These are phyloP conservation scores for Lathamus discolor DNA, from an alignment of 2,113 vertebrate genomes.

Conservation along the genomic window DNA sequence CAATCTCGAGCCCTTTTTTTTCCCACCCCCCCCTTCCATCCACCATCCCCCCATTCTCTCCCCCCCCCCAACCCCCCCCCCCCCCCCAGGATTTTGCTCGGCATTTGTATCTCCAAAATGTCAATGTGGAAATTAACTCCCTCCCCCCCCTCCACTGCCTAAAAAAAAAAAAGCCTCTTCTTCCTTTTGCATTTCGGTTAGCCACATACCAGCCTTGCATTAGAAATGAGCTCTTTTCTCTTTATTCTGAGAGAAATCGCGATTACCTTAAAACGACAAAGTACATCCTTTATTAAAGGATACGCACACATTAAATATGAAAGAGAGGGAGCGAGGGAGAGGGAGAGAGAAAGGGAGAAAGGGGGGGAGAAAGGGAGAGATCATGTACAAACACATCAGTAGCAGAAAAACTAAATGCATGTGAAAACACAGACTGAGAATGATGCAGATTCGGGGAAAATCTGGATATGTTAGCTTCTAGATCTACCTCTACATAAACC, in stretches of 20 bases:
- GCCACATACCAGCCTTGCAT: conserved; percentile 70
- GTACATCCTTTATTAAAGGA: conserved; percentile 78
- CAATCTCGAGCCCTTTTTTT: conserved; percentile 54
- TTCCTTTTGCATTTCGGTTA: conserved; percentile 57
- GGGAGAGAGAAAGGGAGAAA: conserved; percentile 13
- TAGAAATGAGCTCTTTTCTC: conserved; percentile 67
- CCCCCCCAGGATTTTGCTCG: too few relatives aligned
- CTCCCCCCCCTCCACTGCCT: not conserved
- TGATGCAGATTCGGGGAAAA: conserved; percentile 67
- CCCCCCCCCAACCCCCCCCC: too few relatives aligned
- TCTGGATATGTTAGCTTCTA: conserved; percentile 59
- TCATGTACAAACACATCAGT: conserved; percentile 72
- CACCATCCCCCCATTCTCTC: too few relatives aligned
- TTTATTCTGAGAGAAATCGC: conserved; percentile 75
- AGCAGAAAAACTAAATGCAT: conserved; percentile 77
- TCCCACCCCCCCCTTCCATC: not conserved
- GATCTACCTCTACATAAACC: conserved; percentile 54
- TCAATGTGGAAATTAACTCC: conserved; percentile 70
- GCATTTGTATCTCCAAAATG: not conserved
- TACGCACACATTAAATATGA: conserved; percentile 73
- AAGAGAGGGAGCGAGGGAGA: conserved; percentile 42
- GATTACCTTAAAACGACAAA: conserved; percentile 75
- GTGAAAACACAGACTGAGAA: conserved; percentile 76
- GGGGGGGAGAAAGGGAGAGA: conserved; percentile 9
- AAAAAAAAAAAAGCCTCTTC: conserved; percentile 60